Base-by-base conservation (phyloP, 2,113 vertebrate genomes). In the Rostratula benghalensis region DNA sequence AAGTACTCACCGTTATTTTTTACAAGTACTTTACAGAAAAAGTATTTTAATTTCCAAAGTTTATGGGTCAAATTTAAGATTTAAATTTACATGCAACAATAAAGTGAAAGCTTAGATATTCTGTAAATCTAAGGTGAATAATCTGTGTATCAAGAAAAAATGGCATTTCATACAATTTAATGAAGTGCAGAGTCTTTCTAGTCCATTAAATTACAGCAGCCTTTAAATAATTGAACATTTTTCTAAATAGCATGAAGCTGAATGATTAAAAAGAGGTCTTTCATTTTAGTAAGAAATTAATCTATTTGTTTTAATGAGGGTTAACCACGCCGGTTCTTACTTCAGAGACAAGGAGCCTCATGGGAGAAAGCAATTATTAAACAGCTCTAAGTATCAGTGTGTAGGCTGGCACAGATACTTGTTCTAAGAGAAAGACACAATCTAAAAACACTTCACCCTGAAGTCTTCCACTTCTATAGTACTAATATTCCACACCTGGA, bases 141-240 rank as follows among this genome's bases (percentile, higher is more conserved):
- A 84, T 64, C 48, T 56, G 18, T 48, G 12, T 64, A 83, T 65
- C 56, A 89, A 84, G 43, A 69, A 82, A 86, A 89, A 71, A 61
- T 4, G 5, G n/a, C 5, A 75, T 53, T 86, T 92, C 28, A 53
- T 78, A 43, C 21, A 68, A 92, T 80, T 93, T 87, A 88, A 79
- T 57, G 11, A 83, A 77, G 51, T 48, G 18, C 37, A 50, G 33
- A 81, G 76, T 56, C 85, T 81, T 86, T 43, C 48, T 68, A 84
- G 45, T 76, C 53, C 61, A 92, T 87, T 89, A 84, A 87, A 94
- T 86, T 95, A 86, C 45, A 93, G 61, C 10, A 89, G 83, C 8
- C 76, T 91, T 93, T 95, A 76, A 93, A 95, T 93, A 96, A 95
- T 68, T 82, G 33, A 95, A 89, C 69, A 69, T 61, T 93, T 92